Evolutionary conservation across 1,140 invertebrate species (phyloP).

Genomic region (Idris sp.): DNA sequence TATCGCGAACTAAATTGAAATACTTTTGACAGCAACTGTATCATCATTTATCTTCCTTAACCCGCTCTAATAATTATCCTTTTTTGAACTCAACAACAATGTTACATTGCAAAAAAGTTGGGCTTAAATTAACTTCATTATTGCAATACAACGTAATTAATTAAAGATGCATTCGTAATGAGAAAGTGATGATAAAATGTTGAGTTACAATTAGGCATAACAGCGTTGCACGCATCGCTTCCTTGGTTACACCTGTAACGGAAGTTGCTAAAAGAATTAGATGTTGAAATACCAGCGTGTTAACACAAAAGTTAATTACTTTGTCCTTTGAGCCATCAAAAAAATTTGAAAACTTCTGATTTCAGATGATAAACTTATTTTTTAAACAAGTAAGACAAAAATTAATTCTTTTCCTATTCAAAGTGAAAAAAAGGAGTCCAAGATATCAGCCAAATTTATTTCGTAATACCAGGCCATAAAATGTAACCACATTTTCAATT

Average conservation of each 20-base stretch:
- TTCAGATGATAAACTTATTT: too few relatives aligned
- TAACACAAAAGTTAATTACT: conserved; percentile 41
- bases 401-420: too few relatives aligned
- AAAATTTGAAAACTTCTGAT: too few relatives aligned
- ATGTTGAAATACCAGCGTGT: conserved; percentile 38
- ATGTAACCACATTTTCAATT: neutral
- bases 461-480: too few relatives aligned
- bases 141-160: conserved; percentile 60
- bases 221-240: conserved; percentile 55
- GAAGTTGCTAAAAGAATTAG: conserved; percentile 55
- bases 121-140: conserved; percentile 72
- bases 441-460: too few relatives aligned
- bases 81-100: conserved; percentile 42
- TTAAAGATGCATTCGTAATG: conserved; percentile 58
- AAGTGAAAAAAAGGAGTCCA: too few relatives aligned
- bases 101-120: conserved; percentile 25
- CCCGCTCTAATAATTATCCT: conserved; percentile 29
- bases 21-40: conserved; percentile 17
- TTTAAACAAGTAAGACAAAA: too few relatives aligned
- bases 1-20: too few relatives aligned
- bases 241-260: conserved; percentile 57
- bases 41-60: conserved; percentile 5
- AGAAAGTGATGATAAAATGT: conserved; percentile 63
- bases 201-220: conserved; percentile 58
- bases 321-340: too few relatives aligned